phyloP scores from a whole-genome alignment of 2,888 invertebrate genomes.

The Panopea generosa region DNA sequence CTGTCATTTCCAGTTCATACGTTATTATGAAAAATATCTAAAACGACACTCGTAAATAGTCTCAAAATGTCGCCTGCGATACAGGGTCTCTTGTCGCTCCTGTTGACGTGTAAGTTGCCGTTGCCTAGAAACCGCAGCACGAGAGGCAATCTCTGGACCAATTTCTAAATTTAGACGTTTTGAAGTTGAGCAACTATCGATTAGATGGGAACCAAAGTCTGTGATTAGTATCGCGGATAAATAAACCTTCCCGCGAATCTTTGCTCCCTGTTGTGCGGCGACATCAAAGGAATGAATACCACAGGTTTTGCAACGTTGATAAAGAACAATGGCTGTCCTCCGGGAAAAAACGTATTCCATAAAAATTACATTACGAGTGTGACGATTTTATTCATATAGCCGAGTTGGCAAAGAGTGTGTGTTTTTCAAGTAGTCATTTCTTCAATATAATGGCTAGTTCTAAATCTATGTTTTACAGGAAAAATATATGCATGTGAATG shows the following conservation, averaged over 20 bases:
- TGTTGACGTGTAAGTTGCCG: conserved; percentile 41
- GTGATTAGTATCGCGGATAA: conserved; percentile 32
- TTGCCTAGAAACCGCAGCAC: conserved; percentile 44
- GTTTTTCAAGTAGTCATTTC: too few species aligned
- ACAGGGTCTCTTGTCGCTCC: conserved; percentile 42
- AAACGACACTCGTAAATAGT: conserved; percentile 21
- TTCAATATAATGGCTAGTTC: too few species aligned
- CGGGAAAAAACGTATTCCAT: conserved; percentile 15
- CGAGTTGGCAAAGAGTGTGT: too few species aligned
- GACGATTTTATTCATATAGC: too few species aligned
- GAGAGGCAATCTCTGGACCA: conserved; percentile 52
- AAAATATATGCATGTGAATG: too few species aligned
- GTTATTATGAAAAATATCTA: conserved; percentile 15
- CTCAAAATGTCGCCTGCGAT: conserved; percentile 14
- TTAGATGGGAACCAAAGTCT: conserved; percentile 20
- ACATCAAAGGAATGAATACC: conserved; percentile 12
- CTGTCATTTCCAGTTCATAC: conserved; percentile 38
- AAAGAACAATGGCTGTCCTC: conserved; percentile 23
- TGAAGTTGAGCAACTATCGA: conserved; percentile 55
- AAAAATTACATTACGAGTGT: too few species aligned
- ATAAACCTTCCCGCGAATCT: conserved; percentile 3
- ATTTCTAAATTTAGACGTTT: conserved; percentile 54
- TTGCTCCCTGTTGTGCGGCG: neutral
- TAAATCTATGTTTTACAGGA: too few species aligned
- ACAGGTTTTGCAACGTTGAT: conserved; percentile 6